A percentile compares a stretch with the other conserved stretches of the same genome.
These are phyloP conservation scores for Chauna torquata DNA, from an alignment of 2,113 vertebrate species.

Conservation along the genomic window DNA sequence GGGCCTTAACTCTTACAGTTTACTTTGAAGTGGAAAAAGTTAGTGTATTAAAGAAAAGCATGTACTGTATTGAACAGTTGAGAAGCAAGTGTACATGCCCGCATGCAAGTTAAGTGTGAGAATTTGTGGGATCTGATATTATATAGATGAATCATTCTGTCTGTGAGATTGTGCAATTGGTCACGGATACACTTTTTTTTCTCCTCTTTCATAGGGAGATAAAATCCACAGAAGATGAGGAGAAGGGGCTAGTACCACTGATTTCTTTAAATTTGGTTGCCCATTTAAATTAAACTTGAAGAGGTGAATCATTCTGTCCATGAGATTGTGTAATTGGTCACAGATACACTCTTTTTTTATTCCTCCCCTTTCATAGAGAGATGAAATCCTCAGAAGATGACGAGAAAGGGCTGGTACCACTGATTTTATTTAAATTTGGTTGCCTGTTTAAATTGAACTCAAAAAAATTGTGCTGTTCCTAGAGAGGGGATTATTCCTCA, in stretches of 20 bases:
- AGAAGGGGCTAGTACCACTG: neutral
- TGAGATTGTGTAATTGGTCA: slow-evolving; percentile 9
- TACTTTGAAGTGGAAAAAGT: neutral
- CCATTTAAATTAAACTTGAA: neutral
- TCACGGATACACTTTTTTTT: neutral
- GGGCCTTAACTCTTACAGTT: neutral
- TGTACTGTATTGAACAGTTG: neutral
- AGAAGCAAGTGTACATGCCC: neutral
- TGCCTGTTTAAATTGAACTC: neutral
- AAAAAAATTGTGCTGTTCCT: neutral
- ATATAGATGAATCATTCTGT: slow-evolving; percentile 21
- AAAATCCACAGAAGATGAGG: neutral
- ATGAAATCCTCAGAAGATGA: neutral
- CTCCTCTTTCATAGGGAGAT: neutral
- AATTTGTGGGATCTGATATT: neutral
- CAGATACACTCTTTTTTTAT: neutral
- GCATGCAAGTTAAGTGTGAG: neutral
- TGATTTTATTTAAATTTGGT: neutral
- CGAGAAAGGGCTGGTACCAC: neutral
- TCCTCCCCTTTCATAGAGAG: neutral
- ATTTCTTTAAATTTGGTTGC: neutral
- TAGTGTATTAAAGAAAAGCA: neutral
- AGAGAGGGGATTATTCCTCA: neutral
- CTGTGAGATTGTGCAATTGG: neutral
- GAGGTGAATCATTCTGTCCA: neutral